Conservation (phyloP, 2,888 invertebrate genomes). For the Cerastis leucographa region DNA sequence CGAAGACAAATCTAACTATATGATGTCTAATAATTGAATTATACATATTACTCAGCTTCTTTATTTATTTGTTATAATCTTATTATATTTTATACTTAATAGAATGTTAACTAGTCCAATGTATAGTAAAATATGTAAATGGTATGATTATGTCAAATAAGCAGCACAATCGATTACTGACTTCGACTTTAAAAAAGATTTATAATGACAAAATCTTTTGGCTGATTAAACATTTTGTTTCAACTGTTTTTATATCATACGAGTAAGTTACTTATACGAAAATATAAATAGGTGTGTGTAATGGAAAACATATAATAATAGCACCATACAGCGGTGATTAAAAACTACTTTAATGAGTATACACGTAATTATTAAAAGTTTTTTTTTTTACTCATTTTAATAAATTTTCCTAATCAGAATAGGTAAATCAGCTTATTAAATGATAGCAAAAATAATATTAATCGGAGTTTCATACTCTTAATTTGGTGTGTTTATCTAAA, state of each 20-base stretch:
- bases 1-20: neutral
- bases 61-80: conserved; percentile 1
- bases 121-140: neutral
- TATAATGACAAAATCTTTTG: neutral
- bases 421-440: neutral
- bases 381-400: neutral
- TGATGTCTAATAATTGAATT: neutral
- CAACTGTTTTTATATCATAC: neutral
- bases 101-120: conserved; percentile 5
- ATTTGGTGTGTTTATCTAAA: neutral
- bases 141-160: conserved; percentile 21
- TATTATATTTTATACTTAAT: neutral
- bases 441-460: neutral
- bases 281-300: neutral
- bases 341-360: neutral
- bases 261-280: too few species aligned
- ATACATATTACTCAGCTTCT: conserved; percentile 5
- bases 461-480: neutral
- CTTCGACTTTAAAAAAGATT: neutral
- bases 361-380: neutral
- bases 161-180: conserved; percentile 9
- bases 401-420: neutral
- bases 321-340: neutral
- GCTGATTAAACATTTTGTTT: neutral
- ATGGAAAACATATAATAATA: neutral